Conservation (phyloP, 2,113 vertebrate genomes). For the Tretioscincus oriximinensis region DNA sequence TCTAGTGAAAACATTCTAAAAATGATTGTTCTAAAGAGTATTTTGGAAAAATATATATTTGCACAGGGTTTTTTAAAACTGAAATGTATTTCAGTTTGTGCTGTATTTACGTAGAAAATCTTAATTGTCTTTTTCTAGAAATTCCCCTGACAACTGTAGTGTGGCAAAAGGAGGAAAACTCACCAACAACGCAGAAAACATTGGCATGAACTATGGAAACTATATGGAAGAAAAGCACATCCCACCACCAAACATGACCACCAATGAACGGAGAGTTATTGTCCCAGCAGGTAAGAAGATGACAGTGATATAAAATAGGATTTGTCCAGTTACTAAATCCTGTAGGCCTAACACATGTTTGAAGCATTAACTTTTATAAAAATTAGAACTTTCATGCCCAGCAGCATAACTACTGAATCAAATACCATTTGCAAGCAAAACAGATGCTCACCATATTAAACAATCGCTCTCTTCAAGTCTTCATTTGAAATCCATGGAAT, state of each 20-base stretch:
- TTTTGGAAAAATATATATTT: constrained; percentile 12
- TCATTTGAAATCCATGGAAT: not conserved
- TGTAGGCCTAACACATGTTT: too few relatives aligned
- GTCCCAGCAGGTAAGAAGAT: constrained; percentile 84
- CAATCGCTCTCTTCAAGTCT: not conserved
- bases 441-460: too few relatives aligned
- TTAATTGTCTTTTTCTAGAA: constrained; percentile 69
- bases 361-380: not conserved
- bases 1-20: not conserved
- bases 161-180: constrained; percentile 83
- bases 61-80: constrained; percentile 1
- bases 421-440: too few relatives aligned
- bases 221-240: constrained; percentile 88
- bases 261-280: constrained; percentile 85
- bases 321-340: not conserved
- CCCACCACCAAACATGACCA: constrained; percentile 87
- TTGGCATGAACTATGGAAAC: constrained; percentile 80
- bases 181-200: constrained; percentile 71
- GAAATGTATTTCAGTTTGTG: not conserved
- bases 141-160: constrained; percentile 83
- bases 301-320: not conserved
- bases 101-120: constrained; percentile 27
- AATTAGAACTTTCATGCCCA: not conserved
- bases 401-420: not conserved
- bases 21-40: not conserved